Conservation (phyloP, 2,797 vertebrate species). For the Labroides dimidiatus region DNA sequence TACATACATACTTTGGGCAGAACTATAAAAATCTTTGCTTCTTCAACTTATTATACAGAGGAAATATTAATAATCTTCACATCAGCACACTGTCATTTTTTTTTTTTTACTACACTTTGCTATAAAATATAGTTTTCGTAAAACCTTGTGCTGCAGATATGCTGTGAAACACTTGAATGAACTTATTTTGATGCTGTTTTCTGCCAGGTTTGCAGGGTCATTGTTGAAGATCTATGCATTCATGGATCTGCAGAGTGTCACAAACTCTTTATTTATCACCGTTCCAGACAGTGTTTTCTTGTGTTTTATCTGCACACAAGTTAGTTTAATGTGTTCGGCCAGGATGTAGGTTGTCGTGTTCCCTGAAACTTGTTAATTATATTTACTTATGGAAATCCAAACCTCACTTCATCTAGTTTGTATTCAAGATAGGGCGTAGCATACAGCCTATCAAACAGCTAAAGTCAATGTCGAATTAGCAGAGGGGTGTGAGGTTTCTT, state of each 20-base stretch:
- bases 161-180: neutral
- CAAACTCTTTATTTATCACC: neutral
- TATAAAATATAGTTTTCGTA: neutral
- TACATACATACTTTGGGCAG: neutral
- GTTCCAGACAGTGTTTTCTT: neutral
- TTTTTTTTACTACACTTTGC: neutral
- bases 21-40: neutral
- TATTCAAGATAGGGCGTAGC: neutral
- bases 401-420: neutral
- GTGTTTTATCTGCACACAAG: neutral
- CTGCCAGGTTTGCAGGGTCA: neutral
- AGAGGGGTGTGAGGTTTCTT: too few species aligned
- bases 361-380: neutral
- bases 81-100: neutral
- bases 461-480: too few species aligned
- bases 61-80: neutral
- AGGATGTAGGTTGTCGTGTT: neutral
- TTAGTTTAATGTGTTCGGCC: neutral
- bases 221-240: neutral
- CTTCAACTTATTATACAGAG: neutral
- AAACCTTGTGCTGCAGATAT: neutral
- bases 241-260: neutral
- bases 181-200: neutral
- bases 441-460: neutral
- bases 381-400: neutral